Evolutionary conservation across 2,113 vertebrate genomes (phyloP).

Genomic region (Abramis brama): DNA sequence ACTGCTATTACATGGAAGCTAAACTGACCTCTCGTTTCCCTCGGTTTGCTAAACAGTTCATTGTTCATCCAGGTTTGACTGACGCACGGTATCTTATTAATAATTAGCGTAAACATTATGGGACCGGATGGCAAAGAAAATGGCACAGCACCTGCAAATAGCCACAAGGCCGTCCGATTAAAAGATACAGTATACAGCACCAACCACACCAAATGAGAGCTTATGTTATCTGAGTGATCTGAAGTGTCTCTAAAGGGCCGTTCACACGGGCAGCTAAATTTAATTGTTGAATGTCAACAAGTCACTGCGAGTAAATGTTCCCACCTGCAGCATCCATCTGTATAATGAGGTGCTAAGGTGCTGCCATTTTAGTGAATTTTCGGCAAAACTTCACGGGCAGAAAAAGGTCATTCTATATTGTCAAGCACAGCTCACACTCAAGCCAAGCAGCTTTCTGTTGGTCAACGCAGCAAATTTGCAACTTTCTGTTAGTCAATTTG

Average conservation of each 20-base stretch:
- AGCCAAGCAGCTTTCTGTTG: not conserved
- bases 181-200: slow-evolving; percentile 43
- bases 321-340: not conserved
- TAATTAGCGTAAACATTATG: not conserved
- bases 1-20: not conserved
- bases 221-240: slow-evolving; percentile 34
- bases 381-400: not conserved
- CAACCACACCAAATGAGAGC: slow-evolving; percentile 21
- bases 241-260: not conserved
- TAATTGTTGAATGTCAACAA: not conserved
- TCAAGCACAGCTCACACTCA: not conserved
- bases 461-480: not conserved
- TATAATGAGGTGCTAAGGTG: not conserved
- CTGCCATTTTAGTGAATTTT: not conserved
- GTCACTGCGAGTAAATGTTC: not conserved
- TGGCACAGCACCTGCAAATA: not conserved
- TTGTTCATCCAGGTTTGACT: not conserved
- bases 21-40: not conserved
- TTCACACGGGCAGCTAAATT: not conserved
- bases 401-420: not conserved
- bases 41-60: not conserved
- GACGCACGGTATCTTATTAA: not conserved
- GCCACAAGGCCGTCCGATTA: not conserved
- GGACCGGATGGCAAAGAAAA: not conserved
- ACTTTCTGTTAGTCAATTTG: not conserved